These are phyloP conservation scores for Ips typographus DNA, from an alignment of 1,140 invertebrate species.

Conservation along the genomic window DNA sequence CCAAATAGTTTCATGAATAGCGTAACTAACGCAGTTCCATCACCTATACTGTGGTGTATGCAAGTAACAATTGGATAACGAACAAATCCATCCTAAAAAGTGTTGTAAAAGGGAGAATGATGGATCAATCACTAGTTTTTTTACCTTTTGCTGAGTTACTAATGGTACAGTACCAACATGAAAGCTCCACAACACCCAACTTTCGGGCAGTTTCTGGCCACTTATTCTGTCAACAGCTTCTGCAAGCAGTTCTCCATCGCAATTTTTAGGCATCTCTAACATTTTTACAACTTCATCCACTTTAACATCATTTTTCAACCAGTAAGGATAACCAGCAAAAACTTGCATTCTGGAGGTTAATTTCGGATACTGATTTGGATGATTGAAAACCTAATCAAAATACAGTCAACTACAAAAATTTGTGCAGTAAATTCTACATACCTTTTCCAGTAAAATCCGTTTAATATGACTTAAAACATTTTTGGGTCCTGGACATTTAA, in stretches of 20 bases:
- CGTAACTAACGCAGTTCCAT: neutral
- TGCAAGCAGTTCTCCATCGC: neutral
- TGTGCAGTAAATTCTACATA: neutral
- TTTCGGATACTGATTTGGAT: neutral
- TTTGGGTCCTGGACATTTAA: neutral
- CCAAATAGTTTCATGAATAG: constrained; percentile 1
- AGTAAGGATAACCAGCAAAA: neutral
- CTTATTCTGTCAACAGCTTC: neutral
- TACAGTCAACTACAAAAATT: neutral
- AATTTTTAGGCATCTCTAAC: neutral
- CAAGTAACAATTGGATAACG: neutral
- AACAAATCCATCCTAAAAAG: constrained; percentile 5
- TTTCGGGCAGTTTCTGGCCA: neutral
- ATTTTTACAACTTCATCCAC: neutral
- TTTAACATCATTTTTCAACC: neutral
- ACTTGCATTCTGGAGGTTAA: neutral
- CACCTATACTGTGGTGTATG: neutral
- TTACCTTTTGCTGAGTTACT: neutral
- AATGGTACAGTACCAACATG: neutral
- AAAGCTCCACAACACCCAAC: neutral
- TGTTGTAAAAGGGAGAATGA: neutral
- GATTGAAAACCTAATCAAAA: constrained; percentile 4
- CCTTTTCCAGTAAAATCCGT: neutral
- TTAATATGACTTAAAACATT: neutral
- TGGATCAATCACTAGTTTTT: neutral